These are phyloP conservation scores for Drosophila setifemur DNA, from an alignment of 1,140 invertebrate species.

Conservation along the genomic window DNA sequence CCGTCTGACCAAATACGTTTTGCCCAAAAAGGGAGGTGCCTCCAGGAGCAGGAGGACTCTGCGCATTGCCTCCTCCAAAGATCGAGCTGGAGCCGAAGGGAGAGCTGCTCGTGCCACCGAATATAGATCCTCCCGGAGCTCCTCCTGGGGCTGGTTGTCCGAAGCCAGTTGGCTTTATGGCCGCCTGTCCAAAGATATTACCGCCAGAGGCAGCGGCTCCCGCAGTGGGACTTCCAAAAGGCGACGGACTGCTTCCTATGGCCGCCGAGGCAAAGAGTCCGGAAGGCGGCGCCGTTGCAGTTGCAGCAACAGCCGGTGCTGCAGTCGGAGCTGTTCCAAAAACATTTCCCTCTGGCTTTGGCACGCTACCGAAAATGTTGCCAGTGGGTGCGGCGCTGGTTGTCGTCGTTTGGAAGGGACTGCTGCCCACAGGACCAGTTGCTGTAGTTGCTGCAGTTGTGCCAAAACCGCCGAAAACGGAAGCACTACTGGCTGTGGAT, in stretches of 20 bases:
- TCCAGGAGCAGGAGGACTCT: slow-evolving; percentile 35
- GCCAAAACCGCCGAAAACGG: slow-evolving; percentile 49
- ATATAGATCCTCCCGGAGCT: slow-evolving; percentile 56
- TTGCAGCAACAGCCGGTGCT: slow-evolving; percentile 2
- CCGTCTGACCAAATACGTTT: slow-evolving; percentile 52
- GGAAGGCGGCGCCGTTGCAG: slow-evolving; percentile 31
- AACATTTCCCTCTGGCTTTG: slow-evolving; percentile 67
- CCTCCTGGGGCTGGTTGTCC: slow-evolving; percentile 15
- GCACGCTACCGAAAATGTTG: slow-evolving; percentile 64
- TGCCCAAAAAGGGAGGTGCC: slow-evolving; percentile 64
- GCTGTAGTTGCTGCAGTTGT: slow-evolving; percentile 17
- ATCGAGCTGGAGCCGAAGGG: slow-evolving; percentile 57
- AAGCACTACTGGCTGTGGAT: slow-evolving; percentile 15
- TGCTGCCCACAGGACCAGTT: background rate
- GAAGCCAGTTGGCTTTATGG: slow-evolving; percentile 42
- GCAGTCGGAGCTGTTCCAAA: slow-evolving; percentile 41
- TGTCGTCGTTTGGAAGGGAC: slow-evolving; percentile 28
- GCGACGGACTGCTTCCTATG: slow-evolving; percentile 35
- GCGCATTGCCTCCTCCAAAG: slow-evolving; percentile 48
- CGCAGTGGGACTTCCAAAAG: slow-evolving; percentile 40
- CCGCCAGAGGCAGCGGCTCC: slow-evolving; percentile 37
- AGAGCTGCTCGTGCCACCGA: slow-evolving; percentile 47
- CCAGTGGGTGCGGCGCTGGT: slow-evolving; percentile 1
- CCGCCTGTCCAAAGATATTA: slow-evolving; percentile 54
- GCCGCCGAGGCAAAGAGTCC: slow-evolving; percentile 63